These are phyloP conservation scores for Cantharis rufa DNA, from an alignment of 2,888 invertebrate genomes.

Conservation along the genomic window DNA sequence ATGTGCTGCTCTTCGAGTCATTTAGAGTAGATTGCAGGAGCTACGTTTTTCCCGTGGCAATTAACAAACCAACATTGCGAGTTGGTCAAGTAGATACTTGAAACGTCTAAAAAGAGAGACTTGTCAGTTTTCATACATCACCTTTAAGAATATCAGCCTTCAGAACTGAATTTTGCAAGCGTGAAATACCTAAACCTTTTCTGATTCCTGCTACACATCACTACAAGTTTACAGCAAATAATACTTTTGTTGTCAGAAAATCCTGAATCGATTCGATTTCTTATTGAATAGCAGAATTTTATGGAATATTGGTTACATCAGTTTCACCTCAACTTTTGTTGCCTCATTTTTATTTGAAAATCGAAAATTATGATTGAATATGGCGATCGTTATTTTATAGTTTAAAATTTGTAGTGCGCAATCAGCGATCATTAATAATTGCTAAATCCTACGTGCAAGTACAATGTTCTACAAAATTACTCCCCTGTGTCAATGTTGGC, in stretches of 20 bases:
- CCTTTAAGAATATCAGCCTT: slow-evolving; percentile 21
- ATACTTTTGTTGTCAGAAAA: slow-evolving; percentile 32
- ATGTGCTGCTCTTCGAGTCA: neutral
- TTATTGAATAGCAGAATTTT: slow-evolving; percentile 31
- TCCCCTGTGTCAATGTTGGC: slow-evolving; percentile 7
- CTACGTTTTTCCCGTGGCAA: neutral
- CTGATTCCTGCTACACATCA: slow-evolving; percentile 31
- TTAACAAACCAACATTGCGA: slow-evolving; percentile 6
- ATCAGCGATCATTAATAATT: neutral
- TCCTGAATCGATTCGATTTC: slow-evolving; percentile 30
- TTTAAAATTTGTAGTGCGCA: neutral
- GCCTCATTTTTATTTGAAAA: neutral
- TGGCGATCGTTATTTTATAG: neutral
- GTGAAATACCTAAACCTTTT: slow-evolving; percentile 31
- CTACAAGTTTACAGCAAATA: slow-evolving; percentile 33
- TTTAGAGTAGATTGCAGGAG: neutral
- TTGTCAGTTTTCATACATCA: slow-evolving; percentile 17
- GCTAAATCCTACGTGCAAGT: slow-evolving; percentile 1
- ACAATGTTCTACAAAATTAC: slow-evolving; percentile 11
- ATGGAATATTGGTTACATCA: slow-evolving; percentile 31
- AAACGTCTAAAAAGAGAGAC: slow-evolving; percentile 1
- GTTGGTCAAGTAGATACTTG: neutral
- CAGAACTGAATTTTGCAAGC: slow-evolving; percentile 22
- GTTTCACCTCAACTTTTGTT: slow-evolving; percentile 19
- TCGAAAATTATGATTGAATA: neutral